Base-by-base conservation (phyloP, 1,140 invertebrate genomes). In the Ctenoplectra terminalis region DNA sequence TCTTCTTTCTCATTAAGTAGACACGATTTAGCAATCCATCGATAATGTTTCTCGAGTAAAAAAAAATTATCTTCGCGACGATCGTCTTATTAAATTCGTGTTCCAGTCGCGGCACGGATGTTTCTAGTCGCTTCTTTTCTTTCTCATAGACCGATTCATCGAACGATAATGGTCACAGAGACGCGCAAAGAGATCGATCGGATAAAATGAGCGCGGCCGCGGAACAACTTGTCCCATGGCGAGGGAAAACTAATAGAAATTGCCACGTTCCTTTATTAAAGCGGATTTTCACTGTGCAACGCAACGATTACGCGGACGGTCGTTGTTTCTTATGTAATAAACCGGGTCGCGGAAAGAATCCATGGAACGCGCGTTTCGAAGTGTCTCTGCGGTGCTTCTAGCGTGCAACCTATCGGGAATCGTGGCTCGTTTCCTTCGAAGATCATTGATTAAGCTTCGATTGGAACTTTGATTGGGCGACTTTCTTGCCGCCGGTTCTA, bases 311-410 rank as follows among this genome's bases (percentile, higher is more conserved):
- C 75, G 60, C 63, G 71, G 64, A 74, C 43, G 58, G 29, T 34
- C 23, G 81, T 66, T 72, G 75, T 76, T 69, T 26, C 56, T 87
- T 87, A 87, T 48, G 72, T 87, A 87, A 87, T 60, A 74, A 69
- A 79, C 73, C 85, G 81, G 40, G 56, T 69, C 77, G 82, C 50
- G 66, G 48, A 74, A 84, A 60, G 85, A 76, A 87, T 87, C 56
- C 31, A 2, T 67, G 58, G 85, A 87, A 87, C 83, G 86, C 82
- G 85, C 67, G 69, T 83, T 77, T 84, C 85, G 48, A 75, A 37
- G 61, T 79, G 50, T 83, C 70, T 20, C 34, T 43, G 52, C 37
- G 50, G 67, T 74, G 70, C 61, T 82, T 31, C 79, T 78, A 52
- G 46, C 69, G 66, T 34, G 43, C 66, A 77, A 76, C 54, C 48